Base-by-base conservation (phyloP, 1,140 invertebrate species). In the Drosophila carrolli region DNA sequence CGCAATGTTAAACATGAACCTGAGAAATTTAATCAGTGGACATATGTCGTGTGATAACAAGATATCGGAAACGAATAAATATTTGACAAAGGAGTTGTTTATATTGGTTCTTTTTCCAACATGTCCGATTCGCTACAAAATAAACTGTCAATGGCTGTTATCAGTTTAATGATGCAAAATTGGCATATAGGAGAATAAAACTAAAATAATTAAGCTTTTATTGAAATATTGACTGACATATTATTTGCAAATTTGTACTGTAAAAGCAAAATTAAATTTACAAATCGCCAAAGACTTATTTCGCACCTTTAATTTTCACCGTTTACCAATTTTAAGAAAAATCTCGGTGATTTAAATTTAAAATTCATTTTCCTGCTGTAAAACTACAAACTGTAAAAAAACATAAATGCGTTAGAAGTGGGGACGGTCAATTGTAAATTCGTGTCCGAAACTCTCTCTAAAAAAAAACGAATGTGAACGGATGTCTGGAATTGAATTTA, bases 401-500 rank as follows among this genome's bases (percentile, higher is more conserved):
- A 6, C 13, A 46, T 19, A 32, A 19, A 54, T 60, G 47, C 60
- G 4, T 32, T 32, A 68, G 32, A 53, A 71, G 63, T 57, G 62
- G 19, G 53, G 37, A 50, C n/a, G 19, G 10, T 27, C 40, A 58
- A 48, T 57, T 29, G 32, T 46, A 14, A 38, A 65, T 16, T 57
- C 65, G 48, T 23, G 61, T 66, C 62, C 29, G 14, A 53, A 53
- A 37, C 9, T 19, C 23, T 23, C 48, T 67, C 32, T 54, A 48
- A 55, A 70, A 67, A 67, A 67, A 70, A 61, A 29, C 19, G 9
- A 35, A 14, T 14, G 16, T 14, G 11, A 68, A 41, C 43, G 23
- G 40, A 51, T 68, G 65, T 38, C 65, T 71, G 37, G 19, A 51
- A 57, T 27, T 71, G 67, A 48, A 19, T 70, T 50, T 40, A 27